These are phyloP conservation scores for Cydia amplana DNA, from an alignment of 1,140 invertebrate species.

Conservation along the genomic window DNA sequence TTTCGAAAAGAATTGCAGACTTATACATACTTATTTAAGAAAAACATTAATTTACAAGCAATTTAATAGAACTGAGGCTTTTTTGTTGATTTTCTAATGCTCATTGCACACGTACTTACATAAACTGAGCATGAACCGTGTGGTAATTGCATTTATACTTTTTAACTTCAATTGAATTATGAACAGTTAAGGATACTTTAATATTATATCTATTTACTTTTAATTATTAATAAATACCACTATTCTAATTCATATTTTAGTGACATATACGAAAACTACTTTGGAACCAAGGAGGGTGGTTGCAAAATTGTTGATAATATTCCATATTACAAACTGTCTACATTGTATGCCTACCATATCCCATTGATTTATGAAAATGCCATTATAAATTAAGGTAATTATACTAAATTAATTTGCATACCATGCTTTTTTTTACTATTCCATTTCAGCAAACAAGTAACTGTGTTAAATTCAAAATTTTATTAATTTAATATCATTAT, in stretches of 20 bases:
- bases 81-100: not conserved
- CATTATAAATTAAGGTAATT: conserved; percentile 58
- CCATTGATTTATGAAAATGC: conserved; percentile 43
- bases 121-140: not conserved
- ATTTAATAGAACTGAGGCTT: not conserved
- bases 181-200: not conserved
- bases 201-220: not conserved
- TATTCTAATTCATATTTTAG: not conserved
- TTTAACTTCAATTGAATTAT: not conserved
- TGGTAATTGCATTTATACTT: conserved; percentile 1
- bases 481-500: no score
- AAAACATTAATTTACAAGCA: no score
- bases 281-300: not conserved
- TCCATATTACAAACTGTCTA: not conserved
- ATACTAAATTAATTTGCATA: conserved; percentile 41
- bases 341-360: conserved; percentile 15
- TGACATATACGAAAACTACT: not conserved
- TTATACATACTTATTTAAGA: not conserved
- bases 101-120: not conserved
- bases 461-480: not conserved
- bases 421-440: conserved; percentile 31
- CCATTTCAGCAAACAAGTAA: not conserved
- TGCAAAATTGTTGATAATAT: not conserved
- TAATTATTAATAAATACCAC: no score
- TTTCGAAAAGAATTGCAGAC: not conserved